These are phyloP conservation scores for Dryomyza anilis DNA, from an alignment of 2,888 invertebrate species.

Conservation along the genomic window DNA sequence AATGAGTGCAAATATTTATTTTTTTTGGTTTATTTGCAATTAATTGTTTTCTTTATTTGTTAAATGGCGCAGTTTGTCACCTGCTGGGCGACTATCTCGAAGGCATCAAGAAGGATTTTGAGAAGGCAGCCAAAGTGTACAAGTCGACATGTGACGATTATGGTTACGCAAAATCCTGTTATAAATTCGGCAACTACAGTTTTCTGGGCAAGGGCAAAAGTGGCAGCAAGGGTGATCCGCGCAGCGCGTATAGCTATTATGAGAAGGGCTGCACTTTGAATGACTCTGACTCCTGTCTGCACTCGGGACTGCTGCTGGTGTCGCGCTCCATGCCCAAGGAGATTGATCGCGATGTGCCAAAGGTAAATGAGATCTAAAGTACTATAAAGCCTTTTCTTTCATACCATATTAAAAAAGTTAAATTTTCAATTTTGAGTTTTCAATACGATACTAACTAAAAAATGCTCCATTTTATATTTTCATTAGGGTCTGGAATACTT, in stretches of 20 bases:
- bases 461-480: not conserved
- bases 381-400: no score
- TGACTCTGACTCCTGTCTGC: conserved; percentile 74
- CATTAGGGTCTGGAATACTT: conserved; percentile 66
- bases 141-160: conserved; percentile 87
- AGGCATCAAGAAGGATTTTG: conserved; percentile 79
- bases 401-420: no score
- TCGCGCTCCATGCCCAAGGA: conserved; percentile 65
- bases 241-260: conserved; percentile 73
- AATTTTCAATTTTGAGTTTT: no score
- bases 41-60: not conserved
- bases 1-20: not conserved
- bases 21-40: not conserved
- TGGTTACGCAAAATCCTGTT: conserved; percentile 84
- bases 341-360: conserved; percentile 66
- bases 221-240: conserved; percentile 65
- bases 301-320: conserved; percentile 74
- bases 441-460: not conserved
- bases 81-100: conserved; percentile 91
- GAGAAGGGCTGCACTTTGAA: conserved; percentile 78
- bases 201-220: conserved; percentile 69
- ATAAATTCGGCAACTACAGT: conserved; percentile 80
- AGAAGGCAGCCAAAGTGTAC: conserved; percentile 80
- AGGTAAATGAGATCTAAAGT: conserved; percentile 60
- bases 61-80: conserved; percentile 75